Evolutionary conservation across 1,140 invertebrate species (phyloP), one percentile per base, ranked within the genome.

Genomic region (Nasonia giraulti): DNA sequence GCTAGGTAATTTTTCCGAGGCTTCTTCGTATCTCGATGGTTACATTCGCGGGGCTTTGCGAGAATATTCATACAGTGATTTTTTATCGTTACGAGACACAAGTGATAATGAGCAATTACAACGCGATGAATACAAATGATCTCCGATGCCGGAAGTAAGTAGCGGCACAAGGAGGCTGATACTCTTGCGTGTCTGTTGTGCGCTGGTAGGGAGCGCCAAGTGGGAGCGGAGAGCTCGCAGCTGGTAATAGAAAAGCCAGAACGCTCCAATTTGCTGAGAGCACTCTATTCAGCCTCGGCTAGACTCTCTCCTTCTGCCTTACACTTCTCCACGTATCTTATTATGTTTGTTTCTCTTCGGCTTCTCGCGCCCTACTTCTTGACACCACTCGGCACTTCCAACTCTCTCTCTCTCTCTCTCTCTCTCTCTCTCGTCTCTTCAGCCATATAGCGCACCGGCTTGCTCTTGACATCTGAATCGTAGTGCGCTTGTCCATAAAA

Each of bases 301-400:
- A 83, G 40, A 44, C 68, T 80, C 78, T 84, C 75, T 85, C 84
- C 27, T 1, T 27, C 27, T 27, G 27, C 81, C 81, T 86, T 80
- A 73, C 69, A 82, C 81, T 85, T 78, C 83, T 88, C 85, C 84
- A 87, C 83, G 85, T 87, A 85, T 86, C 86, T 85, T 81, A 83
- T 86, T 85, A 81, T 88, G 87, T 87, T 88, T 88, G 87, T 87
- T 87, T 87, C 86, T 82, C 85, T 87, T 62, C 77, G 31, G 66
- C 69, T 74, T 80, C 80, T 77, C 66, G 40, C 23, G 73, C 12
- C 66, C 75, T 47, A 69, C 68, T 86, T 82, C 44, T 71, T 75
- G 55, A 14, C 33, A 37, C 69, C 12, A 76, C 84, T 81, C 82
- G 78, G 77, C 47, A n/a, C 47, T 87, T 80, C 83, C 86, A 62